Conservation (phyloP, 2,888 invertebrate genomes). For the Emesis castigata region DNA sequence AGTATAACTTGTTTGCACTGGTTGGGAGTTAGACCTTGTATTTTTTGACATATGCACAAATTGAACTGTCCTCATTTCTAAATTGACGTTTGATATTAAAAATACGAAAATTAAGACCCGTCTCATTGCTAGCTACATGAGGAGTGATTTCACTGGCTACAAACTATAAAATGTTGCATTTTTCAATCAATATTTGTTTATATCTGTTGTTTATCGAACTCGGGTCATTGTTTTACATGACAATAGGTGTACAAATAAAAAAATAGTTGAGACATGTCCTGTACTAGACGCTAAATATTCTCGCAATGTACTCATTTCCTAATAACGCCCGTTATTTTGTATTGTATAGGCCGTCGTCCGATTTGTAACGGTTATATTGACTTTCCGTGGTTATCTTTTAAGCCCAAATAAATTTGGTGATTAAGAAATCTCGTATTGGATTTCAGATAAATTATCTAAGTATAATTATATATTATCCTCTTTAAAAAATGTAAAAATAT, state of each 20-base stretch:
- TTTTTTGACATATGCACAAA: conserved; percentile 73
- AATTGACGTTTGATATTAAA: conserved; percentile 72
- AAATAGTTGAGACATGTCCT: conserved; percentile 79
- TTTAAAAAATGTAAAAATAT: too few species aligned
- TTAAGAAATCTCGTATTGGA: neutral
- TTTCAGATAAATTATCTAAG: neutral
- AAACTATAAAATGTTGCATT: conserved; percentile 76
- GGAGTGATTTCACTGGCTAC: conserved; percentile 72
- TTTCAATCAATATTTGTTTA: conserved; percentile 76
- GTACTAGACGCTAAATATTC: conserved; percentile 18
- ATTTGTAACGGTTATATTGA: neutral
- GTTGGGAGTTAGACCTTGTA: conserved; percentile 71
- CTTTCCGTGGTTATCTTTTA: neutral
- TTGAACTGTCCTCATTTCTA: conserved; percentile 71
- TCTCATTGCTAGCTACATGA: conserved; percentile 73
- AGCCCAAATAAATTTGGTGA: neutral
- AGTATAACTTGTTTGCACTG: conserved; percentile 71
- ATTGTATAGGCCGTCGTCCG: neutral
- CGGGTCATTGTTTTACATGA: conserved; percentile 77
- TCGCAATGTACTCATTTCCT: neutral
- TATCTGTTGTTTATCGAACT: conserved; percentile 79
- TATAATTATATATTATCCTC: too few species aligned
- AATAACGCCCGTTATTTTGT: conserved; percentile 7
- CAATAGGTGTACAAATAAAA: conserved; percentile 75
- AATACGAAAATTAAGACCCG: conserved; percentile 73